A percentile compares a stretch with the other conserved stretches of the same genome.
phyloP scores from a whole-genome alignment of 2,888 invertebrate genomes.

The Gasteruption jaculator region DNA sequence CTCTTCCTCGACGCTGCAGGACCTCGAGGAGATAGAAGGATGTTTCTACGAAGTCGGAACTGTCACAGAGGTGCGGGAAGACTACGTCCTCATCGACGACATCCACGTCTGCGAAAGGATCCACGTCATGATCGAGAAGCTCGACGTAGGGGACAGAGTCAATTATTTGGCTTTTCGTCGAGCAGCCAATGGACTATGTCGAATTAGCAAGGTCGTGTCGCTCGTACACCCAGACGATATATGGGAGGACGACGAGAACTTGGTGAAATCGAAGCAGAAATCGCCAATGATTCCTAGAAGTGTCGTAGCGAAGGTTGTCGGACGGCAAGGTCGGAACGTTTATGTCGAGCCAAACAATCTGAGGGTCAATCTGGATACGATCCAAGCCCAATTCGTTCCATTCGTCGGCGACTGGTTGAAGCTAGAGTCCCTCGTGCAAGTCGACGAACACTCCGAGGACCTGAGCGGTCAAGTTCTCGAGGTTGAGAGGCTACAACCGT shows the following conservation, averaged over 20 bases:
- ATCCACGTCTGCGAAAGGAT: slow-evolving; percentile 55
- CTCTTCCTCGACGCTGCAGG: neutral
- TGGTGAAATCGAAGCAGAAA: slow-evolving; percentile 37
- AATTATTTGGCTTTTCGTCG: slow-evolving; percentile 56
- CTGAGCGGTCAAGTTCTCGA: slow-evolving; percentile 59
- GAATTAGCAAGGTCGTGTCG: no score
- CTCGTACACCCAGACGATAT: slow-evolving; percentile 22
- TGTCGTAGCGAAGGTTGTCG: slow-evolving; percentile 50
- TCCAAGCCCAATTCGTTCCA: slow-evolving; percentile 64
- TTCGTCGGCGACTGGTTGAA: slow-evolving; percentile 67
- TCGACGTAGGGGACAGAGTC: slow-evolving; percentile 57
- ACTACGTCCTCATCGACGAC: slow-evolving; percentile 61
- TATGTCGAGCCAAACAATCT: slow-evolving; percentile 57
- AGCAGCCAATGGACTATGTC: neutral
- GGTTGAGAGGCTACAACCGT: slow-evolving; percentile 59
- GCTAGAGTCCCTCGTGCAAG: slow-evolving; percentile 61
- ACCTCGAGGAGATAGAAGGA: slow-evolving; percentile 17
- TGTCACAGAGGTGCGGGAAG: slow-evolving; percentile 57
- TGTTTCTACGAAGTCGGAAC: slow-evolving; percentile 52
- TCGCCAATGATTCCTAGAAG: slow-evolving; percentile 36
- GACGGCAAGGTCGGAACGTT: slow-evolving; percentile 46
- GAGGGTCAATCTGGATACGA: slow-evolving; percentile 60
- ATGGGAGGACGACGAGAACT: slow-evolving; percentile 35
- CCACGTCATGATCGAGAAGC: slow-evolving; percentile 40
- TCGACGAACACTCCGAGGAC: slow-evolving; percentile 57